These are phyloP conservation scores for Theodoxus fluviatilis DNA, from an alignment of 2,888 invertebrate species.

Conservation along the genomic window DNA sequence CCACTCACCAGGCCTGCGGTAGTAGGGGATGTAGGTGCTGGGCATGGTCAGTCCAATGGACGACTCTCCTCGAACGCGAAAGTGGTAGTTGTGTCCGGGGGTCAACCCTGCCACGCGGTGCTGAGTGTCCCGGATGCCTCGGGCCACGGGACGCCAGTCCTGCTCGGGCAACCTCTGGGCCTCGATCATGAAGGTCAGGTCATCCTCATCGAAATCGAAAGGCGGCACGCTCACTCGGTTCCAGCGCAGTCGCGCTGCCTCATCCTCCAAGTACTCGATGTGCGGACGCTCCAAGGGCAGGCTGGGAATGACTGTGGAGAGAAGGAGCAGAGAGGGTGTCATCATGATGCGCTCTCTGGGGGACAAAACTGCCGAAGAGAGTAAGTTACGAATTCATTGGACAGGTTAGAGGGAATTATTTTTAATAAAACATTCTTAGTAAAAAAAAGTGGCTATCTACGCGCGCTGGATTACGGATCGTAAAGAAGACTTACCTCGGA, in stretches of 20 bases:
- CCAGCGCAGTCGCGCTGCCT: constrained; percentile 47
- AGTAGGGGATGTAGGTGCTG: constrained; percentile 79
- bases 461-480: too few species aligned
- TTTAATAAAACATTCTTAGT: background rate
- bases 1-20: constrained; percentile 54
- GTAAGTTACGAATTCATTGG: background rate
- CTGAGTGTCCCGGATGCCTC: constrained; percentile 45
- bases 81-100: constrained; percentile 93
- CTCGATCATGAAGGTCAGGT: constrained; percentile 54
- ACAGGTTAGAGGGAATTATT: background rate
- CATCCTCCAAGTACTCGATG: constrained; percentile 46
- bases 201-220: constrained; percentile 45
- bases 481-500: too few species aligned
- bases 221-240: constrained; percentile 50
- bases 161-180: constrained; percentile 48
- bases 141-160: constrained; percentile 52
- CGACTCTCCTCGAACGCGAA: constrained; percentile 94
- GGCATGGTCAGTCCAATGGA: constrained; percentile 91
- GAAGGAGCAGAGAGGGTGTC: background rate
- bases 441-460: too few species aligned
- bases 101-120: constrained; percentile 70
- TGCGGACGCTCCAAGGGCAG: constrained; percentile 51
- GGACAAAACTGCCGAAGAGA: background rate
- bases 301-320: constrained; percentile 49
- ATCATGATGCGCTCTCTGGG: background rate